These are phyloP conservation scores for Nymphalis polychloros DNA, from an alignment of 2,888 invertebrate species.

Conservation along the genomic window DNA sequence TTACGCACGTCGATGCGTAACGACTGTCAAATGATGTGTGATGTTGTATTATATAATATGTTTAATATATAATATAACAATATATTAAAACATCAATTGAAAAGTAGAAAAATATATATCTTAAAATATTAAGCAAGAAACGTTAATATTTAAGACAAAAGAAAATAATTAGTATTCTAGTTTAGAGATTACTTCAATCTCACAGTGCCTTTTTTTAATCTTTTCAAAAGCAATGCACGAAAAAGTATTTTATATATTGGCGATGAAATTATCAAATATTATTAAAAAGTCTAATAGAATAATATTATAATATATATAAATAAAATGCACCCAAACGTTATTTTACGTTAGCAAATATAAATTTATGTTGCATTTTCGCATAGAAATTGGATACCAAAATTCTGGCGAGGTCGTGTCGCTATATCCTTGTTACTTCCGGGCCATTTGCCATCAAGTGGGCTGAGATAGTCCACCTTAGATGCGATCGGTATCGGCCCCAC, in stretches of 20 bases:
- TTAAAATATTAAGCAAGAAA: no score
- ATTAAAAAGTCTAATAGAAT: no score
- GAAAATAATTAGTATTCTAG: no score
- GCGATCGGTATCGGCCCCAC: slow-evolving; percentile 60
- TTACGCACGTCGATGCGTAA: slow-evolving; percentile 54
- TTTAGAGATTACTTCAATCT: no score
- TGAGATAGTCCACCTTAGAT: slow-evolving; percentile 77
- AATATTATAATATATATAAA: neutral
- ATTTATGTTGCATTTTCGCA: slow-evolving; percentile 55
- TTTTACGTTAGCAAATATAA: slow-evolving; percentile 47
- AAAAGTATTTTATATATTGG: no score
- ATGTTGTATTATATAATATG: slow-evolving; percentile 13
- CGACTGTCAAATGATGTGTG: slow-evolving; percentile 62
- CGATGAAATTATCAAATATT: no score
- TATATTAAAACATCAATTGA: neutral
- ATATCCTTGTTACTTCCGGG: slow-evolving; percentile 71
- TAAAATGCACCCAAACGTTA: slow-evolving; percentile 29
- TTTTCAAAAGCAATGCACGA: no score
- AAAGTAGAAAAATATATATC: no score
- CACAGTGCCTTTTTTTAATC: no score
- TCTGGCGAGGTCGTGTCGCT: slow-evolving; percentile 63
- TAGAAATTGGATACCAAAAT: slow-evolving; percentile 65
- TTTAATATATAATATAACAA: neutral
- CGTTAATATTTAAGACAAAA: no score
- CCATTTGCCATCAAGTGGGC: slow-evolving; percentile 76